Evolutionary conservation across 2,113 vertebrate genomes (phyloP).

Genomic region (Strix aluco): DNA sequence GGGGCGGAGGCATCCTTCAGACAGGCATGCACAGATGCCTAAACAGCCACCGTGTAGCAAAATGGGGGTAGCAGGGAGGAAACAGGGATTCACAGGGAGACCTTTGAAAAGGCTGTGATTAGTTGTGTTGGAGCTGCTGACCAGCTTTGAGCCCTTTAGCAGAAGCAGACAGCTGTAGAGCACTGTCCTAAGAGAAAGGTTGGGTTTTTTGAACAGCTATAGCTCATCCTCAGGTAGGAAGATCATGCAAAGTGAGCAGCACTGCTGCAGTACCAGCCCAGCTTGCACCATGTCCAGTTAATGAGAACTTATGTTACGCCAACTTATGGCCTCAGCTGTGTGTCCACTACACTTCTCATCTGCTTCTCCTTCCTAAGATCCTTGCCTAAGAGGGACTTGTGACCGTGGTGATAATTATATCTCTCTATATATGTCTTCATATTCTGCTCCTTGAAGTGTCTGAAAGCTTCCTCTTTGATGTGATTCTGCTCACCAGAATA

Average conservation of each 20-base stretch:
- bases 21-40: neutral
- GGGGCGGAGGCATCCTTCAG: neutral
- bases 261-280: neutral
- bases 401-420: constrained; percentile 37
- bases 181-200: neutral
- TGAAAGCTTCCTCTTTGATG: constrained; percentile 56
- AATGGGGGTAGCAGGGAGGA: neutral
- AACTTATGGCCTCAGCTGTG: neutral
- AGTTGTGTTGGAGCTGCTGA: neutral
- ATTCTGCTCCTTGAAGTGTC: constrained; percentile 52
- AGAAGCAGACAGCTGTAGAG: neutral
- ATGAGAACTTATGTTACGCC: neutral
- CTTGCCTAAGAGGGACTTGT: constrained; percentile 23
- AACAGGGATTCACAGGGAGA: neutral
- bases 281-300: neutral
- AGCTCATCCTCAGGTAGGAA: neutral
- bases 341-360: neutral
- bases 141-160: neutral
- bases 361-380: constrained; percentile 29
- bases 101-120: neutral
- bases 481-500: constrained; percentile 51
- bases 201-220: neutral
- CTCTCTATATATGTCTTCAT: constrained; percentile 15
- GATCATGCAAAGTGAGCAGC: neutral
- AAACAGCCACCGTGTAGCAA: neutral